Base-by-base conservation (phyloP, 2,888 invertebrate species). In the Octonoba sinensis region DNA sequence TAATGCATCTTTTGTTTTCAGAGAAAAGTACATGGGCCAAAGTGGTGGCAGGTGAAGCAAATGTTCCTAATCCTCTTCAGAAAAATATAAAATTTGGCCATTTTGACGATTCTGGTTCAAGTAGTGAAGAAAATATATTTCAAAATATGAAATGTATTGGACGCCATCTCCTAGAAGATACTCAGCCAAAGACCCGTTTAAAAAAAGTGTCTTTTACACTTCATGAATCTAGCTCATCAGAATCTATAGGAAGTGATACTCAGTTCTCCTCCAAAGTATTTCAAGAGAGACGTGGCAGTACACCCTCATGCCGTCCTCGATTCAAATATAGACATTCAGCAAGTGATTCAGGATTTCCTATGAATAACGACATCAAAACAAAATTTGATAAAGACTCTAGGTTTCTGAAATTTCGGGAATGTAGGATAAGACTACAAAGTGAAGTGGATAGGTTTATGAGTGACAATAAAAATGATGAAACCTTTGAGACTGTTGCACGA, bases 121-220 rank as follows among this genome's bases (percentile, higher is more conserved):
- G 78, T 51, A 78, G 78, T 22, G 75, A 75, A 15, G 79, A 79
- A 54, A 83, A 79, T 27, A 74, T 83, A 12, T 79, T 83, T 36
- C 79, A 83, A 46, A 83, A 66, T 20, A 74, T 83, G 64, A 83
- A 83, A 56, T 69, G 79, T 22, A 75, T 83, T 22, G 72, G 83
- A 12, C 64, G 76, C 0, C 83, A 83, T 18, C 59, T 79, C 8
- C 70, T 83, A 3, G 75, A 83, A 49, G 78, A 83, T 36, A 59
- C 69, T 22, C 70, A 69, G 15, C 54, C 73, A 24, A 73, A 54
- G 16, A 64, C 77, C 22, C 46, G 74, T 13, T 49, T 77, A 18
- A 83, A 83, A 54, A 83, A 83, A 57, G 83, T 83, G 8, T 75
- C 77, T 36, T 83, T 83, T 57, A 75, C 83, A 13, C 49, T 83